A percentile compares a stretch with the other conserved stretches of the same genome.
These are phyloP conservation scores for Clavelina lepadiformis DNA, from an alignment of 23 tunicate species.

Conservation along the genomic window DNA sequence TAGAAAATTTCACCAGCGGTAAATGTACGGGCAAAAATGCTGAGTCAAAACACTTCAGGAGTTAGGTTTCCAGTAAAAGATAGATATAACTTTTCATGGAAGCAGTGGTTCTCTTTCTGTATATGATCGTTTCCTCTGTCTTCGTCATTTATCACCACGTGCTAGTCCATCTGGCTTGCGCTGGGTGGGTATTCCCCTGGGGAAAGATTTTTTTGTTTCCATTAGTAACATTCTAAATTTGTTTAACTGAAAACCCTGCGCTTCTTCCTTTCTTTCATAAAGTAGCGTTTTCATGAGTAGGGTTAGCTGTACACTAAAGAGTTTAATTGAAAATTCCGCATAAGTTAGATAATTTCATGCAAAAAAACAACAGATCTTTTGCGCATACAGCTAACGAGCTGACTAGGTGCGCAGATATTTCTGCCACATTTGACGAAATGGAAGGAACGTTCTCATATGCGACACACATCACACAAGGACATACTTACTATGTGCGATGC, in stretches of 20 bases:
- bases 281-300: not conserved
- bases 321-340: not conserved
- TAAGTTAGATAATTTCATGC: constrained; percentile 2
- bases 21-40: too few species aligned
- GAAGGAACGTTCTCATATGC: too few species aligned
- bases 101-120: constrained; percentile 25
- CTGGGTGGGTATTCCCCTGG: not conserved
- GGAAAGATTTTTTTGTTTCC: too few species aligned
- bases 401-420: too few species aligned
- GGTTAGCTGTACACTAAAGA: not conserved
- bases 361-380: not conserved
- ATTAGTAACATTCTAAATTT: not conserved
- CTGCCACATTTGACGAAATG: too few species aligned
- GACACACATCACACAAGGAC: too few species aligned
- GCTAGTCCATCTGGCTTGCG: constrained; percentile 5
- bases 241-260: not conserved
- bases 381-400: too few species aligned
- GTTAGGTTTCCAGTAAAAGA: not conserved
- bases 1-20: too few species aligned
- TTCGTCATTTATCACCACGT: constrained; percentile 16
- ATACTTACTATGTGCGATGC: constrained; percentile 64
- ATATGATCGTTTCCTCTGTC: not conserved
- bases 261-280: not conserved
- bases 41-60: too few species aligned
- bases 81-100: constrained; percentile 19